A percentile compares a stretch with the other conserved stretches of the same genome.
Evolutionary conservation across 2,888 invertebrate genomes (phyloP).

Genomic region (Timema podura): DNA sequence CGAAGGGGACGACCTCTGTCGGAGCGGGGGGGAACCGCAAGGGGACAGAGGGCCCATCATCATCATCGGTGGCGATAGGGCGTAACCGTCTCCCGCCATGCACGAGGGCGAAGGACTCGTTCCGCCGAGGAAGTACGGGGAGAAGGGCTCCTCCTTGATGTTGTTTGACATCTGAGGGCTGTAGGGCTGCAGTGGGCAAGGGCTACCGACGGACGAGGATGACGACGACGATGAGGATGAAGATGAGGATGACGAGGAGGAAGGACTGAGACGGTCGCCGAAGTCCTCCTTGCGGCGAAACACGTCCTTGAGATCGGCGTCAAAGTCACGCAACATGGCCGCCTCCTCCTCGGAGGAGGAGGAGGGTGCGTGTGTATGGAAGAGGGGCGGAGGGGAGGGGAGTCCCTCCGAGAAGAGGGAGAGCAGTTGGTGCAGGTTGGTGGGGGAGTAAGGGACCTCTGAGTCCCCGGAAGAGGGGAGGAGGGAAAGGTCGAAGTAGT

Average conservation of each 20-base stretch:
- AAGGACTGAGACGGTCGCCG: background rate
- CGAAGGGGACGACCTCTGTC: slow-evolving; percentile 25
- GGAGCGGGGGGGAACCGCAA: slow-evolving; percentile 22
- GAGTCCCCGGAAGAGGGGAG: slow-evolving; percentile 49
- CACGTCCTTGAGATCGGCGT: background rate
- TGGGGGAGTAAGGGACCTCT: slow-evolving; percentile 32
- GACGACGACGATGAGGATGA: slow-evolving; percentile 38
- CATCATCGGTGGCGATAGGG: background rate
- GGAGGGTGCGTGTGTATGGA: slow-evolving; percentile 23
- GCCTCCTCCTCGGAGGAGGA: slow-evolving; percentile 18
- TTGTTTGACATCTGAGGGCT: slow-evolving; percentile 38
- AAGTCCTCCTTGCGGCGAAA: background rate
- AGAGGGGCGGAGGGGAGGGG: slow-evolving; percentile 28
- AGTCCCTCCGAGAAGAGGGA: slow-evolving; percentile 28
- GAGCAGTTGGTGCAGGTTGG: slow-evolving; percentile 28
- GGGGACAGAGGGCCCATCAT: background rate
- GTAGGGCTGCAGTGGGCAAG: slow-evolving; percentile 44
- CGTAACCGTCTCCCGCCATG: too few relatives aligned
- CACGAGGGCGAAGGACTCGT: slow-evolving; percentile 41
- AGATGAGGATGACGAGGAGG: slow-evolving; percentile 35
- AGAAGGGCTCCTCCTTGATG: too few relatives aligned
- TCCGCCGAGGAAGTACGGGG: too few relatives aligned
- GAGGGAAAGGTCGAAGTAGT: slow-evolving; percentile 68
- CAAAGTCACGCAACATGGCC: too few relatives aligned
- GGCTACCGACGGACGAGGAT: slow-evolving; percentile 46